Percentiles rank a stretch among this genome's conserved stretches.
These are phyloP conservation scores for Thaleichthys pacificus DNA, from an alignment of 2,797 vertebrate genomes.

Conservation along the genomic window DNA sequence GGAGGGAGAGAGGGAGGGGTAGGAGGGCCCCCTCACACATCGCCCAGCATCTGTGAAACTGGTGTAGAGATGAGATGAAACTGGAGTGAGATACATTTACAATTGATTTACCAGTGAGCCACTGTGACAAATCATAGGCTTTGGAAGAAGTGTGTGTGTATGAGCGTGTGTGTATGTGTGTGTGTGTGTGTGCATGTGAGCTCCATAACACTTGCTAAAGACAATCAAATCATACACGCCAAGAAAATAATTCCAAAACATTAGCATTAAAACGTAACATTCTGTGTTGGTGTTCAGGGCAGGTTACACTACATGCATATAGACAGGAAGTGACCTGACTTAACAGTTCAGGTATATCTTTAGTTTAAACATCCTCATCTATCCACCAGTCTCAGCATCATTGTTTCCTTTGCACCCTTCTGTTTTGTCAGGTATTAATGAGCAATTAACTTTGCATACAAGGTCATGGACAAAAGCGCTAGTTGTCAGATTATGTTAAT, in stretches of 20 bases:
- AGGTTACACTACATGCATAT: too few relatives aligned
- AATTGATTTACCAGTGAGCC: conserved; percentile 70
- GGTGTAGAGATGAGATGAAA: conserved; percentile 85
- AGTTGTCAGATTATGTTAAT: conserved; percentile 79
- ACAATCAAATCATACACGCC: too few relatives aligned
- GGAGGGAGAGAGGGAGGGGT: neutral
- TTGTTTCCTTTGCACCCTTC: conserved; percentile 69
- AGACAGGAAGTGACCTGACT: too few relatives aligned
- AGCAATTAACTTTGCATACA: conserved; percentile 79
- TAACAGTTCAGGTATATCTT: too few relatives aligned
- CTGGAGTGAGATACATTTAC: conserved; percentile 72
- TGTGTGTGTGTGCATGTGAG: conserved; percentile 1
- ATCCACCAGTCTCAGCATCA: conserved; percentile 2
- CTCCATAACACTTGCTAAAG: neutral
- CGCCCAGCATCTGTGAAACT: conserved; percentile 70
- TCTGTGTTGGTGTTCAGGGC: too few relatives aligned
- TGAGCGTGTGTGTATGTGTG: conserved; percentile 2
- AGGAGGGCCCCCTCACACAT: conserved; percentile 59
- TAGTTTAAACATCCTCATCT: too few relatives aligned
- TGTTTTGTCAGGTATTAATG: conserved; percentile 74
- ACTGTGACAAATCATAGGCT: conserved; percentile 71
- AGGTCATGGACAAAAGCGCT: conserved; percentile 69
- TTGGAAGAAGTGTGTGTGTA: conserved; percentile 57
- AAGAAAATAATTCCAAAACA: too few relatives aligned
- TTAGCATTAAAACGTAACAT: too few relatives aligned